Percentiles rank a stretch among this genome's conserved stretches.
phyloP scores from a whole-genome alignment of 2,113 vertebrate species.

The Toxostoma redivivum region DNA sequence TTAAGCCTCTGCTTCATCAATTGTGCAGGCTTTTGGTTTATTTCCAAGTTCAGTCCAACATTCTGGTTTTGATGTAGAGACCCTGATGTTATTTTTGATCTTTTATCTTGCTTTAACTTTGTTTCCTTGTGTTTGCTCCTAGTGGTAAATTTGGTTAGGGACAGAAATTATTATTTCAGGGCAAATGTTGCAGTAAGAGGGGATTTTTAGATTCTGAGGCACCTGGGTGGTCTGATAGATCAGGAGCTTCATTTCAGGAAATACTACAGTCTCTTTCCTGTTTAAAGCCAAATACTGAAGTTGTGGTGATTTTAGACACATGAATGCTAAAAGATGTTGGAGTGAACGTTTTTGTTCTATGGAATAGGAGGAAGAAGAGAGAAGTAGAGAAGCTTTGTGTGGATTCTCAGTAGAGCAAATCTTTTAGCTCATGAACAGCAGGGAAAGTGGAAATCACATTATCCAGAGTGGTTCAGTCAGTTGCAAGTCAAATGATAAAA shows the following conservation, averaged over 20 bases:
- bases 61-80: slow-evolving; percentile 43
- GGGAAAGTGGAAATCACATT: background rate
- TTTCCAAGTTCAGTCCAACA: slow-evolving; percentile 20
- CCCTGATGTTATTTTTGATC: slow-evolving; percentile 54
- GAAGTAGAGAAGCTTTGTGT: background rate
- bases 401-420: background rate
- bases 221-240: background rate
- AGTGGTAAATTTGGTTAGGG: background rate
- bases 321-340: background rate
- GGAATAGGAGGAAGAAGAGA: background rate
- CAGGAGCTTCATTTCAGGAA: background rate
- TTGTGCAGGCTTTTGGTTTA: slow-evolving; percentile 30
- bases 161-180: background rate
- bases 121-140: slow-evolving; percentile 10
- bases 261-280: background rate
- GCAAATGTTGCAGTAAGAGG: background rate
- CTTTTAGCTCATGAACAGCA: background rate
- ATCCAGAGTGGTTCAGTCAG: background rate
- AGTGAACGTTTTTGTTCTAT: background rate
- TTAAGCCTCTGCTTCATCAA: slow-evolving; percentile 19
- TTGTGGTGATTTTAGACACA: background rate
- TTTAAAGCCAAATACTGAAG: background rate
- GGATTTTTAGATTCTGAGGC: background rate
- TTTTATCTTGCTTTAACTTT: slow-evolving; percentile 25
- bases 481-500: background rate